A percentile compares a stretch with the other conserved stretches of the same genome.
Conservation (phyloP, 2,888 invertebrate genomes). For the Reticulitermes lucifugus region DNA sequence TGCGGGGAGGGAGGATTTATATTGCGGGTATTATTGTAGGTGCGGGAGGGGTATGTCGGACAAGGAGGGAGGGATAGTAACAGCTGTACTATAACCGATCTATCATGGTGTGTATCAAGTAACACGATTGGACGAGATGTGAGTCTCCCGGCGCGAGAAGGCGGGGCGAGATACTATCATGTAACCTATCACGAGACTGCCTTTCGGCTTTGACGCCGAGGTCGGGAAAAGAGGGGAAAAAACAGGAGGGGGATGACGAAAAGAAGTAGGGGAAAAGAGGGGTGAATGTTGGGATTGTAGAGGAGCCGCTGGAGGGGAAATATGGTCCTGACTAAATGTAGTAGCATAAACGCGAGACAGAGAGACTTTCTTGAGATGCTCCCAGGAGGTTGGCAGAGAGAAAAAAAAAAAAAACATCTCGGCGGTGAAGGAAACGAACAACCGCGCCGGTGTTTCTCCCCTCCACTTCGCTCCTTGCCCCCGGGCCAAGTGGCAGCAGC, state of each 20-base stretch:
- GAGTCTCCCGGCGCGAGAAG: slow-evolving; percentile 50
- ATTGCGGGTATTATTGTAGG: slow-evolving; percentile 48
- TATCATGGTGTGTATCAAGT: slow-evolving; percentile 55
- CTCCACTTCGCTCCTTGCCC: slow-evolving; percentile 43
- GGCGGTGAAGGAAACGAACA: slow-evolving; percentile 45
- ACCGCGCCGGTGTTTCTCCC: slow-evolving; percentile 56
- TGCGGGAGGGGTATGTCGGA: slow-evolving; percentile 54
- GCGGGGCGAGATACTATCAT: slow-evolving; percentile 55
- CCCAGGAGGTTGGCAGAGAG: slow-evolving; percentile 33
- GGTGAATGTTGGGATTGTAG: slow-evolving; percentile 34
- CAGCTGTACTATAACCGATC: slow-evolving; percentile 56
- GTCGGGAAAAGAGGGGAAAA: slow-evolving; percentile 48
- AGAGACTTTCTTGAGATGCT: slow-evolving; percentile 46
- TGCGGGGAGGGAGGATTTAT: slow-evolving; percentile 59
- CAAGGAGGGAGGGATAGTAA: slow-evolving; percentile 52
- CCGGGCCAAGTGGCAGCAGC: neutral
- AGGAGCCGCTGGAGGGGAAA: slow-evolving; percentile 46
- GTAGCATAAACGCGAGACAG: neutral
- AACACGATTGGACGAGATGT: slow-evolving; percentile 55
- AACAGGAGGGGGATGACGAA: slow-evolving; percentile 28
- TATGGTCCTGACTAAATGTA: slow-evolving; percentile 45
- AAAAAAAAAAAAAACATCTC: slow-evolving; percentile 39
- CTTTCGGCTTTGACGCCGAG: slow-evolving; percentile 52
- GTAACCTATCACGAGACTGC: slow-evolving; percentile 55
- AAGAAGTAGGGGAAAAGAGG: slow-evolving; percentile 38